Percentiles rank a stretch among this genome's conserved stretches.
These are phyloP conservation scores for Diploscapter pachys DNA, from an alignment of 1,140 invertebrate species.

Conservation along the genomic window DNA sequence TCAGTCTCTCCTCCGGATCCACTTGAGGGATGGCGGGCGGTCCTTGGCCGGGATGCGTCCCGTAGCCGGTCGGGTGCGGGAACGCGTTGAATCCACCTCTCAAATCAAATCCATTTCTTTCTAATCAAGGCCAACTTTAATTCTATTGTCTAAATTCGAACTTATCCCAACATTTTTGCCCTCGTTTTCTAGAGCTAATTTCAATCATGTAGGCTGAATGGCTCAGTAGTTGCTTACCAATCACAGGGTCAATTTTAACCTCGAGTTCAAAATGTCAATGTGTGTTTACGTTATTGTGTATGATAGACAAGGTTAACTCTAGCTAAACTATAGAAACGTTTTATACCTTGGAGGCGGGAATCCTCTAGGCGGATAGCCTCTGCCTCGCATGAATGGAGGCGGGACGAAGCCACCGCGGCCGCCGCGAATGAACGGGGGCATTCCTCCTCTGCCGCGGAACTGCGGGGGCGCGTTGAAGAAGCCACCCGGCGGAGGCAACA, in stretches of 20 bases:
- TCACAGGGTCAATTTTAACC: neutral
- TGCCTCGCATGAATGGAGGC: neutral
- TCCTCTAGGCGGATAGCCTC: neutral
- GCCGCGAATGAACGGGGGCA: slow-evolving; percentile 20
- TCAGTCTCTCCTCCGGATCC: too few species aligned
- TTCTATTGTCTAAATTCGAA: too few species aligned
- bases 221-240: neutral
- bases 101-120: too few species aligned
- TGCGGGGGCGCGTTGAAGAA: slow-evolving; percentile 6
- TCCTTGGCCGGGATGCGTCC: too few species aligned
- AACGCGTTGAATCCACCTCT: too few species aligned
- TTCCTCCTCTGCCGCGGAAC: slow-evolving; percentile 12
- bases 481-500: slow-evolving; percentile 21
- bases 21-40: too few species aligned
- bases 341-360: slow-evolving; percentile 4
- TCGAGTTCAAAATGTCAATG: neutral
- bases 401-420: slow-evolving; percentile 16
- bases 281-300: neutral
- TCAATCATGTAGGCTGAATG: too few species aligned
- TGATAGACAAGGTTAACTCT: neutral
- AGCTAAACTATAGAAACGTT: slow-evolving; percentile 12
- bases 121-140: too few species aligned
- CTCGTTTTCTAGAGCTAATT: too few species aligned
- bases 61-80: too few species aligned
- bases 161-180: too few species aligned